Conservation (phyloP, 1,140 invertebrate genomes). For the Euura saliciscinereae region DNA sequence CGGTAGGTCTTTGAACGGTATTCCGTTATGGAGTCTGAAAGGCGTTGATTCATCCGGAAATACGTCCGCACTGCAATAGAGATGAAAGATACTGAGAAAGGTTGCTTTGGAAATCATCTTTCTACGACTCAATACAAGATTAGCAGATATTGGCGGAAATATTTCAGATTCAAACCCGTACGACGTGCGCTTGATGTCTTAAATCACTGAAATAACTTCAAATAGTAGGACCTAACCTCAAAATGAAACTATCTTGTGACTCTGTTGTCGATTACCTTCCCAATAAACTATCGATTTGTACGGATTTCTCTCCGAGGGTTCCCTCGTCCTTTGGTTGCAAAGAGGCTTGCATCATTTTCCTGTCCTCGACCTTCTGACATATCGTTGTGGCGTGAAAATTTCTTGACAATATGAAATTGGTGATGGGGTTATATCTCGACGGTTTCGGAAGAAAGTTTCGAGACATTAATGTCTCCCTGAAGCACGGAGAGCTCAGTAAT, state of each 20-base stretch:
- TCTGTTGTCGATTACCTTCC: too few relatives aligned
- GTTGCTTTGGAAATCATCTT: neutral
- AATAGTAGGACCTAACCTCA: too few relatives aligned
- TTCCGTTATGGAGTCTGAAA: conserved; percentile 76
- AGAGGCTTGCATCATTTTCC: conserved; percentile 62
- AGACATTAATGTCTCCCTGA: neutral
- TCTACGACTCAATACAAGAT: too few relatives aligned
- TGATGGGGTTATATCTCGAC: neutral
- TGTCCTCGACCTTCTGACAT: conserved; percentile 61
- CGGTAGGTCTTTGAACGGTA: conserved; percentile 79
- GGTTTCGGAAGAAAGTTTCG: too few relatives aligned
- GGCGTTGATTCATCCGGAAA: conserved; percentile 79
- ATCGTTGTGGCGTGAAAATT: conserved; percentile 49
- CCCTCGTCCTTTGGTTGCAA: conserved; percentile 69
- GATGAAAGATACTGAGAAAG: conserved; percentile 30
- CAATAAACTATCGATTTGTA: conserved; percentile 62
- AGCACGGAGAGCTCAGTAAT: neutral
- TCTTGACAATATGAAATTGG: conserved; percentile 18
- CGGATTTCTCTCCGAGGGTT: conserved; percentile 67
- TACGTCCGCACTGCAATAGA: conserved; percentile 68
- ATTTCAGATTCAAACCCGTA: too few relatives aligned
- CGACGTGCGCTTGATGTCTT: too few relatives aligned
- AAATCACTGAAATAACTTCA: too few relatives aligned
- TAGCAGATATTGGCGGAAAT: too few relatives aligned
- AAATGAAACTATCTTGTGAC: too few relatives aligned